Conservation (phyloP, 2,797 vertebrate genomes). For the Rhinogobio ventralis region DNA sequence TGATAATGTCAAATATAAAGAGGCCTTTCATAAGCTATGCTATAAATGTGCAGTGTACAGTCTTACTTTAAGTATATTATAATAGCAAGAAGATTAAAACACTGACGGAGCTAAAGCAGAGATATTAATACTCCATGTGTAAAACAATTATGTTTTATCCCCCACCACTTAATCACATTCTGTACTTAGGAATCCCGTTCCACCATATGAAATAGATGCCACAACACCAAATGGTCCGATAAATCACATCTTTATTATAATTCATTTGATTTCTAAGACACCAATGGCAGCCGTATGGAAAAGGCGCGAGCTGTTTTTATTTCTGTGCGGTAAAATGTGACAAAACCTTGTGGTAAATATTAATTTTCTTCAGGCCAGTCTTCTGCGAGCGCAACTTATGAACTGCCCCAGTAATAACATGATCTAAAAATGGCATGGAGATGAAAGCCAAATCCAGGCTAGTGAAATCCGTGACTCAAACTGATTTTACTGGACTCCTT, state of each 20-base stretch:
- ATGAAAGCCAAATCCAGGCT: constrained; percentile 60
- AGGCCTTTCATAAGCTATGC: neutral
- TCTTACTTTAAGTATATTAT: constrained; percentile 57
- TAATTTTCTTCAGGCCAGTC: constrained; percentile 32
- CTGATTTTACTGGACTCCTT: constrained; percentile 64
- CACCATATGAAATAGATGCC: constrained; percentile 50
- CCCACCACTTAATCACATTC: constrained; percentile 55
- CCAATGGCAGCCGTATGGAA: neutral
- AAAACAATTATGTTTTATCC: constrained; percentile 59
- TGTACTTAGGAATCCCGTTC: constrained; percentile 42
- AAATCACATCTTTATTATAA: constrained; percentile 51
- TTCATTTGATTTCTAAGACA: constrained; percentile 51
- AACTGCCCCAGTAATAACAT: constrained; percentile 51
- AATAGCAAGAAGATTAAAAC: constrained; percentile 63
- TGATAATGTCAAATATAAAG: constrained; percentile 4
- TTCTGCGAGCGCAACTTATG: constrained; percentile 28
- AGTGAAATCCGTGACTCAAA: constrained; percentile 63
- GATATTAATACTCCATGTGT: constrained; percentile 55
- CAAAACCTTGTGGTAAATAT: constrained; percentile 34
- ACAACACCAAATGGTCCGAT: constrained; percentile 47
- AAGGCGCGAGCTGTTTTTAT: constrained; percentile 28
- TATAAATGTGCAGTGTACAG: constrained; percentile 10
- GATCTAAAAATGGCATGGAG: constrained; percentile 59
- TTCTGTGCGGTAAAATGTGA: constrained; percentile 9
- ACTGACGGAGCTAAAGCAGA: constrained; percentile 52